These are phyloP conservation scores for Odontothrips loti DNA, from an alignment of 2,888 invertebrate species.

Conservation along the genomic window DNA sequence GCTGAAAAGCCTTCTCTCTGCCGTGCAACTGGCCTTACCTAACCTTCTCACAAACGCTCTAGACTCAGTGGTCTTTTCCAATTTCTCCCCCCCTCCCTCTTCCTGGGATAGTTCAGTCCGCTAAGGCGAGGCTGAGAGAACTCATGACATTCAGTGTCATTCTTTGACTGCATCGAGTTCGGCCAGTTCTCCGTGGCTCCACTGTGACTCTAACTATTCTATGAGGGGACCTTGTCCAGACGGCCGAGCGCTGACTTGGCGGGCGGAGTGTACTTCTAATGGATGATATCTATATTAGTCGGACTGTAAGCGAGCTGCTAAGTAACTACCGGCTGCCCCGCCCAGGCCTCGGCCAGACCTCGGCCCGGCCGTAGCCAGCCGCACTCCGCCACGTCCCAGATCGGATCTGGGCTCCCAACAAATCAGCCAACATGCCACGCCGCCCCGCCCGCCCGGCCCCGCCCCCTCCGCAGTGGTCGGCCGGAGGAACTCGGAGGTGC, in stretches of 20 bases:
- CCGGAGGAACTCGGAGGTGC: neutral
- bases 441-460: neutral
- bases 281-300: constrained; percentile 26
- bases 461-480: neutral
- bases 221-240: too few species aligned
- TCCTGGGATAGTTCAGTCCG: too few species aligned
- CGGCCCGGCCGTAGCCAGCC: neutral
- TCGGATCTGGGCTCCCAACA: neutral
- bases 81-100: too few species aligned
- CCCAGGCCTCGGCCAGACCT: neutral
- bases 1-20: too few species aligned
- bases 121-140: too few species aligned
- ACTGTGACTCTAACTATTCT: too few species aligned
- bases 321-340: constrained; percentile 19
- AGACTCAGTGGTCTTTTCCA: too few species aligned
- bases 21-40: too few species aligned
- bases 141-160: too few species aligned
- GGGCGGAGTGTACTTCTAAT: neutral
- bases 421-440: constrained; percentile 12
- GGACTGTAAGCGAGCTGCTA: constrained; percentile 21
- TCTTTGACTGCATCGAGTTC: too few species aligned
- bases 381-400: neutral
- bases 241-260: neutral
- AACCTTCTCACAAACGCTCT: too few species aligned
- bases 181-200: too few species aligned